phyloP scores from a whole-genome alignment of 2,113 vertebrate genomes.

The Phycodurus eques region DNA sequence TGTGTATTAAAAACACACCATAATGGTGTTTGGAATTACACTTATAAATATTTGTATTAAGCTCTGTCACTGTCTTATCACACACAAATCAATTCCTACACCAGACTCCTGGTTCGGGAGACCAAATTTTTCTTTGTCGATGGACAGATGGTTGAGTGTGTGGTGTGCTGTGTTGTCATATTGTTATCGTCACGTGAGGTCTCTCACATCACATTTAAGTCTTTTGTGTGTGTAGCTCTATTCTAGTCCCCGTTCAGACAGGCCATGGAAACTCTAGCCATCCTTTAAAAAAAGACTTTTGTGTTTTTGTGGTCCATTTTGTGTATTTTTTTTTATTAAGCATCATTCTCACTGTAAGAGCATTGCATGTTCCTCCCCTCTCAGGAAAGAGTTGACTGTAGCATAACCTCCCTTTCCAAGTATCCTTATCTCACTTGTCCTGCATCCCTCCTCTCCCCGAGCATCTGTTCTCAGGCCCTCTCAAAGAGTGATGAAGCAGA shows the following conservation, averaged over 20 bases:
- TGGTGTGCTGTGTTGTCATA: not conserved
- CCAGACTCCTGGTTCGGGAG: too few relatives aligned
- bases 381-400: conserved; percentile 22
- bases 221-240: not conserved
- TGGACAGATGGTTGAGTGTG: not conserved
- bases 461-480: conserved; percentile 24
- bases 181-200: not conserved
- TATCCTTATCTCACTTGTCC: conserved; percentile 18
- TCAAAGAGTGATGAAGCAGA: conserved; percentile 15
- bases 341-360: conserved; percentile 37
- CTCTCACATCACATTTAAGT: not conserved
- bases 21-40: too few relatives aligned
- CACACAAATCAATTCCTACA: too few relatives aligned
- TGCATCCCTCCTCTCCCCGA: conserved; percentile 8
- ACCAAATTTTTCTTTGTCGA: too few relatives aligned
- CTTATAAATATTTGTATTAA: too few relatives aligned
- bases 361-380: conserved; percentile 34
- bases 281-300: too few relatives aligned
- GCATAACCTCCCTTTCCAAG: conserved; percentile 3
- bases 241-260: too few relatives aligned
- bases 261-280: too few relatives aligned
- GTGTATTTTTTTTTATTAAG: conserved; percentile 32
- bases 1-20: too few relatives aligned
- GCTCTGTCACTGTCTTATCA: too few relatives aligned
- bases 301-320: conserved; percentile 6